Evolutionary conservation across 2,888 invertebrate genomes (phyloP).

Genomic region (Sinhomidia bicolor): DNA sequence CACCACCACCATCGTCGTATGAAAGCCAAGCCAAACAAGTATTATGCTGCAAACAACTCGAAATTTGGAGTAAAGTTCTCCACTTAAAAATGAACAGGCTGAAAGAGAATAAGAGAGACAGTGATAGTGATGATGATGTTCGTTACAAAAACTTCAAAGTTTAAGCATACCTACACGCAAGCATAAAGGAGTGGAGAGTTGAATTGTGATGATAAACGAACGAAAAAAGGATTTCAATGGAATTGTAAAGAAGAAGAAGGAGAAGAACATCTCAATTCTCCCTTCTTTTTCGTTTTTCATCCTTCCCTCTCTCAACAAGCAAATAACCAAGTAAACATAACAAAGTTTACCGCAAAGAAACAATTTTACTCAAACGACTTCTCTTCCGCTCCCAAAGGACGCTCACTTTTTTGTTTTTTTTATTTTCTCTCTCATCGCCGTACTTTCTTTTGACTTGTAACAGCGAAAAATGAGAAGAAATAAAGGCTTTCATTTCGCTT

Average conservation of each 20-base stretch:
- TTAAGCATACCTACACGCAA: no score
- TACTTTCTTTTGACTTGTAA: background rate
- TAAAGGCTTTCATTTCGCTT: background rate
- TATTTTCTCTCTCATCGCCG: background rate
- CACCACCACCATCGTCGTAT: no score
- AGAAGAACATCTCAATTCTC: background rate
- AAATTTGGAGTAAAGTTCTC: conserved; percentile 21
- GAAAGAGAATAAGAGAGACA: background rate
- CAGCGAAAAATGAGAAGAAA: background rate
- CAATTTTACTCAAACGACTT: conserved; percentile 54
- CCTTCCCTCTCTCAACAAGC: conserved; percentile 26
- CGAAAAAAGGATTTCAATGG: conserved; percentile 11
- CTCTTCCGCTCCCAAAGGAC: conserved; percentile 47
- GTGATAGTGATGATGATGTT: background rate
- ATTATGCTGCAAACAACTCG: background rate
- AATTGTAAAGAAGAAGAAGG: background rate
- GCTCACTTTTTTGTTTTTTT: background rate
- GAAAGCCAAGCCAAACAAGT: background rate
- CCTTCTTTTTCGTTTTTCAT: background rate
- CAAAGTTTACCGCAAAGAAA: conserved; percentile 58
- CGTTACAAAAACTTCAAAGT: no score
- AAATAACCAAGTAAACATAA: conserved; percentile 29
- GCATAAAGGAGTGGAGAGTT: background rate
- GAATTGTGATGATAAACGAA: conserved; percentile 12
- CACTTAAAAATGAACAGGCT: background rate